Conservation (phyloP, 2,888 invertebrate genomes). For the Drosophila fungiperda region DNA sequence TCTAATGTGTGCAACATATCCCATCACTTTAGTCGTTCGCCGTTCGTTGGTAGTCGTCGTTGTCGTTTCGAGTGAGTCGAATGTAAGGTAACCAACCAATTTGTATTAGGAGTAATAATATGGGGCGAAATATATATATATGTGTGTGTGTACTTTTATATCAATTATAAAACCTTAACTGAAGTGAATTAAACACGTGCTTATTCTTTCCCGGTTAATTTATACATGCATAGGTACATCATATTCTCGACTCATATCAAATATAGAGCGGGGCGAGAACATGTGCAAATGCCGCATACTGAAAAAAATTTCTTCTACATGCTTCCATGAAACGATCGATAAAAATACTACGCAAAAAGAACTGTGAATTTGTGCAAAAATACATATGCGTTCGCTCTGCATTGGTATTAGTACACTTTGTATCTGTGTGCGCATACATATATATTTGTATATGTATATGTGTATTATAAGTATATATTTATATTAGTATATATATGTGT, state of each 20-base stretch:
- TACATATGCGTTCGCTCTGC: constrained; percentile 44
- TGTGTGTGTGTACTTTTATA: constrained; percentile 12
- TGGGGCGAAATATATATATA: constrained; percentile 63
- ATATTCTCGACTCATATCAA: constrained; percentile 14
- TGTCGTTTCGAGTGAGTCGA: constrained; percentile 84
- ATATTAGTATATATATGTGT: constrained; percentile 21
- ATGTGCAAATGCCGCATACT: constrained; percentile 57
- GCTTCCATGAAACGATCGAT: constrained; percentile 77
- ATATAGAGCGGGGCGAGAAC: constrained; percentile 17
- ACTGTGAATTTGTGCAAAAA: constrained; percentile 78
- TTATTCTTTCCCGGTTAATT: constrained; percentile 24
- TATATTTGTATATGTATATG: constrained; percentile 21
- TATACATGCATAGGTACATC: constrained; percentile 13
- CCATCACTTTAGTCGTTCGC: constrained; percentile 82
- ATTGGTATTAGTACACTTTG: constrained; percentile 57
- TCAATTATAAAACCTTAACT: constrained; percentile 46
- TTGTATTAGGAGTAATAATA: constrained; percentile 57
- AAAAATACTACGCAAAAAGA: constrained; percentile 84
- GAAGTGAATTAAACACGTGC: constrained; percentile 62
- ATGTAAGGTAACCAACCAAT: constrained; percentile 83
- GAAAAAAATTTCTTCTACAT: constrained; percentile 48
- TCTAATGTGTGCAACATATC: constrained; percentile 60
- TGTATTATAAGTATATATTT: constrained; percentile 10
- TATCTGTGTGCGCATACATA: constrained; percentile 39
- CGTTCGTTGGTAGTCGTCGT: constrained; percentile 84